Evolutionary conservation across 2,797 vertebrate genomes (phyloP).

Genomic region (Coreius guichenoti): DNA sequence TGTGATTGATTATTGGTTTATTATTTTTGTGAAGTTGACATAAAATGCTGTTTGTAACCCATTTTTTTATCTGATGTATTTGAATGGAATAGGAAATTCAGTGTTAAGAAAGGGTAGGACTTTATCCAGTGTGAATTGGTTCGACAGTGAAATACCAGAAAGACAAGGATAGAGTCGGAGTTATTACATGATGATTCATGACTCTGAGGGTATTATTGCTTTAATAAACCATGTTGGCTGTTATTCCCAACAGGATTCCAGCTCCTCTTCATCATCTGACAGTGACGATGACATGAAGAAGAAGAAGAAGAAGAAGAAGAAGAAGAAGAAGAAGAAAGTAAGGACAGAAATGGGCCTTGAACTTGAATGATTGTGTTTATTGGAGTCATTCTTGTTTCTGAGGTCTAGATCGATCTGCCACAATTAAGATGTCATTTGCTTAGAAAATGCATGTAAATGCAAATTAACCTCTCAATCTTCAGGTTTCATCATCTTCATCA

Average conservation of each 20-base stretch:
- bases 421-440: not conserved
- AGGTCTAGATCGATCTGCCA: not conserved
- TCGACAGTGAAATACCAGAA: not conserved
- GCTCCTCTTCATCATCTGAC: constrained; percentile 25
- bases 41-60: not conserved
- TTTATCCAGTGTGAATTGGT: not conserved
- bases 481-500: not conserved
- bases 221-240: not conserved
- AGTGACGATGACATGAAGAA: not conserved
- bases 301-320: too few relatives aligned
- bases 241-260: constrained; percentile 14
- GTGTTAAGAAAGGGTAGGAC: not conserved
- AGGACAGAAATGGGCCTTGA: not conserved
- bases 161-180: not conserved
- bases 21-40: not conserved
- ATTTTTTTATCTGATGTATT: not conserved
- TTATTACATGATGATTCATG: not conserved
- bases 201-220: not conserved
- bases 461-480: not conserved
- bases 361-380: not conserved
- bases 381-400: not conserved
- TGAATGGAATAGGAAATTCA: not conserved
- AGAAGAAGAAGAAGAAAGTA: not conserved
- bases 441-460: not conserved
- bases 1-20: not conserved